These are phyloP conservation scores for Pterophyllum scalare DNA, from an alignment of 2,113 vertebrate species.

Conservation along the genomic window DNA sequence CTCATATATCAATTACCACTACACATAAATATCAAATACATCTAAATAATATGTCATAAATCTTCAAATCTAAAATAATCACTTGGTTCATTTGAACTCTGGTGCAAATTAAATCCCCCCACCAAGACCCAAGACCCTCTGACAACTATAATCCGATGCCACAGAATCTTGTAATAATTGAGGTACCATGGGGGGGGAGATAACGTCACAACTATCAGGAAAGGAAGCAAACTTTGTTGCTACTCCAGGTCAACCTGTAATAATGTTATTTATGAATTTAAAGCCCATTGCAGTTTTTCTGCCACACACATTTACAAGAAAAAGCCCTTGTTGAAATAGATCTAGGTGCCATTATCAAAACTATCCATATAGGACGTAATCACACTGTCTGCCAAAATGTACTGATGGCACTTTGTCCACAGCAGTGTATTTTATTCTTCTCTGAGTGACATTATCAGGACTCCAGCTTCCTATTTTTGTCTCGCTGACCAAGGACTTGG, in stretches of 20 bases:
- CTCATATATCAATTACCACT: no score
- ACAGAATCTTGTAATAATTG: no score
- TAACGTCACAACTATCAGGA: not conserved
- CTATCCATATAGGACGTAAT: conserved; percentile 15
- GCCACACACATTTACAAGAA: not conserved
- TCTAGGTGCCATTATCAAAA: conserved; percentile 16
- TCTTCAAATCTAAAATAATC: no score
- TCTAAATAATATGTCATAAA: no score
- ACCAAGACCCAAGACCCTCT: no score
- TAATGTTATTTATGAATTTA: not conserved
- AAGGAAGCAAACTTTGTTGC: not conserved
- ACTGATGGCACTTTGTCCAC: conserved; percentile 31
- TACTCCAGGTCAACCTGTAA: not conserved
- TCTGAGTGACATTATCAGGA: conserved; percentile 65
- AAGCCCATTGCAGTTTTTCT: not conserved
- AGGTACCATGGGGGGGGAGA: no score
- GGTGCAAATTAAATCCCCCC: no score
- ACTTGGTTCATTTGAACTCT: no score
- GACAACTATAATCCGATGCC: no score
- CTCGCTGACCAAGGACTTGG: conserved; percentile 55
- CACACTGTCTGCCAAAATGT: conserved; percentile 15
- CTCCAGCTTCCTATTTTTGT: conserved; percentile 62
- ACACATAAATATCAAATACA: no score
- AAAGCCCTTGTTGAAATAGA: not conserved
- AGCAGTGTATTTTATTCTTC: conserved; percentile 45